phyloP scores from a whole-genome alignment of 2,888 invertebrate species.

The Brenthis hecate region DNA sequence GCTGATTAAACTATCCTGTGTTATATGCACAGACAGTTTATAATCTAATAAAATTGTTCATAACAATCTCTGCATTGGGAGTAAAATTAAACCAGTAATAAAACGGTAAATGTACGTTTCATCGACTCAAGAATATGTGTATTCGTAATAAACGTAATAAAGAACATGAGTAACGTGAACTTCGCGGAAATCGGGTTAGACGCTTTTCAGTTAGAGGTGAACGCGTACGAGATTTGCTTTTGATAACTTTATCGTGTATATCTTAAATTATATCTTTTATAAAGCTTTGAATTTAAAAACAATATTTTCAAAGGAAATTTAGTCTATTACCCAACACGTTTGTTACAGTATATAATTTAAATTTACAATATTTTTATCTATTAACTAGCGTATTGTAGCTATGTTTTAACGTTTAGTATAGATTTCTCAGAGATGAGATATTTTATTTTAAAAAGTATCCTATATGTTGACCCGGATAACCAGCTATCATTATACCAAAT shows the following conservation, averaged over 20 bases:
- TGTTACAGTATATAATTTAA: not conserved
- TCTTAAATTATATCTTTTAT: not conserved
- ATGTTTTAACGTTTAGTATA: too few relatives aligned
- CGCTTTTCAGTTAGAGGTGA: constrained; percentile 11
- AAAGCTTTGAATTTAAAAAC: not conserved
- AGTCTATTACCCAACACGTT: not conserved
- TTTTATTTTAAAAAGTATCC: too few relatives aligned
- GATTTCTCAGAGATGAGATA: too few relatives aligned
- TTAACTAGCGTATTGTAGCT: too few relatives aligned
- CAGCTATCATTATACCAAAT: too few relatives aligned
- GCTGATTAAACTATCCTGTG: not conserved
- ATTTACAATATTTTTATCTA: too few relatives aligned
- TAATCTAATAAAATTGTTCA: constrained; percentile 7
- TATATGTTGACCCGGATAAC: too few relatives aligned
- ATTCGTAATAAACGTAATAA: constrained; percentile 7
- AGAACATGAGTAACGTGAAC: constrained; percentile 11
- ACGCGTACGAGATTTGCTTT: not conserved
- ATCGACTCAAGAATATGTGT: constrained; percentile 6
- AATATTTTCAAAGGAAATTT: not conserved
- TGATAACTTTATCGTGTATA: not conserved
- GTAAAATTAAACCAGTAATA: constrained; percentile 7
- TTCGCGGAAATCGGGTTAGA: constrained; percentile 3
- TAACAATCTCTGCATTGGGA: not conserved
- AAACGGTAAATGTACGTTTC: not conserved
- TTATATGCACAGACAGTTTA: not conserved